phyloP scores from a whole-genome alignment of 2,113 vertebrate species.

The Ursus arctos region DNA sequence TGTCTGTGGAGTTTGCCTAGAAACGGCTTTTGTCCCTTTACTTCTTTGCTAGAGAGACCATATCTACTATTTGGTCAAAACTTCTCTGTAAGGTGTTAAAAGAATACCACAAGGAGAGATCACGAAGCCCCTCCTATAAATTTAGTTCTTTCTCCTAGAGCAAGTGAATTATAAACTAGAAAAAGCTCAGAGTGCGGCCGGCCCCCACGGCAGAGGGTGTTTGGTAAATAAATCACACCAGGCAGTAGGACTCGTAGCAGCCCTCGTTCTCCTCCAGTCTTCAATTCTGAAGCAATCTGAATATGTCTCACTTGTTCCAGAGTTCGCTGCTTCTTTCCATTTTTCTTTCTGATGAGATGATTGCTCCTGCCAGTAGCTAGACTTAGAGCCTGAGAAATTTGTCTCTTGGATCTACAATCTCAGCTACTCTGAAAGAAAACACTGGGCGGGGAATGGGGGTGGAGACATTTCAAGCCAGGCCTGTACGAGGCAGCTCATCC shows the following conservation, averaged over 20 bases:
- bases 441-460: background rate
- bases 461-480: background rate
- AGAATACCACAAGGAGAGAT: background rate
- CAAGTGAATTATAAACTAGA: conserved; percentile 19
- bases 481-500: background rate
- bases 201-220: background rate
- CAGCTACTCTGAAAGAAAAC: conserved; percentile 26
- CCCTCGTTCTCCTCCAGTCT: background rate
- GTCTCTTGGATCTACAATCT: background rate
- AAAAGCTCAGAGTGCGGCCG: background rate
- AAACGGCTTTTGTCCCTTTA: background rate
- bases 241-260: background rate
- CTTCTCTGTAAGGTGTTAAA: background rate
- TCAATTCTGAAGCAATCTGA: background rate
- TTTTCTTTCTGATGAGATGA: conserved; percentile 31
- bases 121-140: background rate
- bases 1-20: background rate
- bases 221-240: background rate
- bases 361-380: conserved; percentile 22
- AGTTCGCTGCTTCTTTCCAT: conserved; percentile 1
- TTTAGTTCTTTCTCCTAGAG: background rate
- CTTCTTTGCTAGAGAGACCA: background rate
- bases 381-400: background rate
- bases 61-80: conserved; percentile 43
- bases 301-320: background rate